Evolutionary conservation across 1,140 invertebrate genomes (phyloP), one percentile per base, ranked within the genome.

Genomic region (Lepidurus apus): DNA sequence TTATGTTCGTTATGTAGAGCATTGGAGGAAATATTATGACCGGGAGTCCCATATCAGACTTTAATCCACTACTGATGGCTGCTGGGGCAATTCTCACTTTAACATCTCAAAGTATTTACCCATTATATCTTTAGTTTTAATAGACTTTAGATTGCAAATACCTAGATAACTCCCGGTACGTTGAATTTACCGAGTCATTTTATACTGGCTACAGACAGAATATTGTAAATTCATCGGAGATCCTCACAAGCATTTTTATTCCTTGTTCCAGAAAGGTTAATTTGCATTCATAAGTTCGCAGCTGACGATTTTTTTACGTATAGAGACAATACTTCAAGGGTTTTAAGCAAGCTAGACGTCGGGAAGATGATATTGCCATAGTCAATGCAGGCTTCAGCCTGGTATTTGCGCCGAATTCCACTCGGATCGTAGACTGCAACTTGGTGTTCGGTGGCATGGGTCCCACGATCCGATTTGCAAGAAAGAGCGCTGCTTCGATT

Each of bases 351-450:
- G 91, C 96, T 0, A 92, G 92, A 83, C 87, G 97, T 78, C 87
- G 93, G 81, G 96, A 98, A 81, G 96, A 98, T 85, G 97, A 98
- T 84, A 98, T 98, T 82, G 93, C 96, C 13, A 97, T 98, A 81
- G 96, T 97, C 0, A 98, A 96, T 83, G 90, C 92, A 45, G 94
- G 93, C 1, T 78, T 47, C 77, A 26, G 65, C 84, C 82, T 85
- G 13, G 76, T 83, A 21, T 83, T 89, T 77, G 82, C 83, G 65
- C 90, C 93, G 77, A 82, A 89, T 82, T 81, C 85, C 47, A 83
- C 86, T 74, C 88, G 86, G 8, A 85, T 97, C 17, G 84, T 88
- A 73, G 86, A 91, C 75, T 88, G 91, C 21, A 85, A 86, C 65
- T 85, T 97, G 74, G 91, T 92, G 8, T 98, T 91, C 83, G 93